These are phyloP conservation scores for Scleropages formosus DNA, from an alignment of 2,797 vertebrate species.

Conservation along the genomic window DNA sequence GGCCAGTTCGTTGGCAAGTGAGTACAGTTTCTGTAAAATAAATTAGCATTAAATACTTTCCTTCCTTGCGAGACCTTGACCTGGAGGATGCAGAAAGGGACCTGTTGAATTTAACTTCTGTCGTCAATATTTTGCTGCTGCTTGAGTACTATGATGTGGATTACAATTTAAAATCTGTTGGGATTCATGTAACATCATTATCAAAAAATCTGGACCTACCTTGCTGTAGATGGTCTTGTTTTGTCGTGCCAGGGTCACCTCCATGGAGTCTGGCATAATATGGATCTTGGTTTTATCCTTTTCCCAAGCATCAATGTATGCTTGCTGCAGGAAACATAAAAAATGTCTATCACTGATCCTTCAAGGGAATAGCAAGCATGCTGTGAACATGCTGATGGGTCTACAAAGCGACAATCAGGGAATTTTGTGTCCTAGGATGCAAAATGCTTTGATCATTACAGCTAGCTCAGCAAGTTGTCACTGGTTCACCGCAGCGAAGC, in stretches of 20 bases:
- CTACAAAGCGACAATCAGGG: background rate
- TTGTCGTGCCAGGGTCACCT: constrained; percentile 76
- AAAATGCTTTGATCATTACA: no score
- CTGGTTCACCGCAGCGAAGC: background rate
- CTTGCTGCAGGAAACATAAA: constrained; percentile 64
- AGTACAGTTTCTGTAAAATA: constrained; percentile 77
- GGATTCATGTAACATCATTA: background rate
- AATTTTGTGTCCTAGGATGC: background rate
- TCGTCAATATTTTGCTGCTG: background rate
- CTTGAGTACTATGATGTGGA: background rate
- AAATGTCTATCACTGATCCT: background rate
- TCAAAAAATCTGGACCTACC: constrained; percentile 59
- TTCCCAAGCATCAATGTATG: constrained; percentile 86
- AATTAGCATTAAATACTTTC: background rate
- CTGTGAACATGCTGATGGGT: background rate
- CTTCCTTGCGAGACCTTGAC: background rate
- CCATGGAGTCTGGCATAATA: constrained; percentile 90
- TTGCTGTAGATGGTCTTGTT: constrained; percentile 83
- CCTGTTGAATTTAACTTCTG: background rate
- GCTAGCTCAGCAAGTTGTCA: no score
- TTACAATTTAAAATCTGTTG: background rate
- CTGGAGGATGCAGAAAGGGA: background rate
- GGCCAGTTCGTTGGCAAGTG: constrained; percentile 79
- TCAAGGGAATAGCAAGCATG: background rate
- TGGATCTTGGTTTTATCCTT: constrained; percentile 84